Base-by-base conservation (phyloP, 2,113 vertebrate genomes). In the Cygnus atratus region DNA sequence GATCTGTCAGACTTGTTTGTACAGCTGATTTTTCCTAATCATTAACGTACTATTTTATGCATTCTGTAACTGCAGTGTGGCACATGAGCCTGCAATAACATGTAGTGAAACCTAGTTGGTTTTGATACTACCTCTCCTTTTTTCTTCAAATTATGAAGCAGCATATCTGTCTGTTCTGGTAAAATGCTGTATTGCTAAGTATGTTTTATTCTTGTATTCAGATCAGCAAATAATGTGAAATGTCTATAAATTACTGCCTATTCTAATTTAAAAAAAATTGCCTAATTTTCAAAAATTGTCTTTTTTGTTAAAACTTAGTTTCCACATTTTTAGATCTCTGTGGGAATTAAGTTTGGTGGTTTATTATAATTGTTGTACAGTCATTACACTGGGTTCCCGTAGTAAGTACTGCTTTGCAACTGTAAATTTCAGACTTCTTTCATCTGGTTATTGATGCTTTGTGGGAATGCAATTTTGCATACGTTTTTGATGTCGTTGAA, bases 201-300 rank as follows among this genome's bases (percentile, higher is more conserved):
- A 3, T 68, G 4, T 6, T 75, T 81, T 84, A 21, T 67, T 66
- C 18, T 55, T 83, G 41, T 61, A 61, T 58, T 84, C 22, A 37
- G n/a, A 7, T 63, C 37, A 63, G 22, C 24, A 76, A 76, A 52
- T 76, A 59, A 70, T 48, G 28, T 70, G 59, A 85, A 72, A 44
- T 4, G 12, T n/a, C 6, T 67, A 2, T n/a, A 54, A 58, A 35
- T 44, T 7, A 8, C 31, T 50, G 48, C 8, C 33, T 25, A 14
- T 43, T 50, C 25, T 14, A 25, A 19, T 22, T 31, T 65, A 50
- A 6, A 48, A 48, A 48, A 48, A 41, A 39, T 39, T 39, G 39
- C 39, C 39, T 39, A 11, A 39, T 1, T n/a, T 65, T 77, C 39
- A 39, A 39, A 54, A 83, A 67, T 4, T 0, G 0, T 22, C 7